phyloP scores from a whole-genome alignment of 2,113 vertebrate genomes.

The Gobio gobio region DNA sequence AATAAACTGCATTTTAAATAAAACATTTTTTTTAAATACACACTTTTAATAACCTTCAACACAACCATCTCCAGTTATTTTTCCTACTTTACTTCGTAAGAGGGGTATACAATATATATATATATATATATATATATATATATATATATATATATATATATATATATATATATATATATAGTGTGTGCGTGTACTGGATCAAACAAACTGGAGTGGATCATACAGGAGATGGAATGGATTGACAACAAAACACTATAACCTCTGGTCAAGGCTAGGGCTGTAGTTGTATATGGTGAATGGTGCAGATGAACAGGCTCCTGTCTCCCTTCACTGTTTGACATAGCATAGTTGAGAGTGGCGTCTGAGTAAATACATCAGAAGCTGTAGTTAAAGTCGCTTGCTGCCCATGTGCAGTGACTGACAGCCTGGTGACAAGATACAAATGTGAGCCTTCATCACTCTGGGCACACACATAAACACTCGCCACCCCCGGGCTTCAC shows the following conservation, averaged over 20 bases:
- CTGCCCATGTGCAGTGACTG: conserved; percentile 64
- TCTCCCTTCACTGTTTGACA: conserved; percentile 8
- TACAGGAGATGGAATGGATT: not conserved
- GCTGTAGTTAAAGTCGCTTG: conserved; percentile 58
- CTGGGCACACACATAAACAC: conserved; percentile 72
- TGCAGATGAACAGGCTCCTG: not conserved
- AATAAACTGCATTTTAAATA: not conserved
- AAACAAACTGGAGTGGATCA: not conserved
- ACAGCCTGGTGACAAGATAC: conserved; percentile 75
- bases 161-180: no score
- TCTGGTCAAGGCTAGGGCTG: not conserved
- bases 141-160: no score
- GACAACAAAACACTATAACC: not conserved
- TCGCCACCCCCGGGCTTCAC: conserved; percentile 60
- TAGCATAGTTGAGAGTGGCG: not conserved
- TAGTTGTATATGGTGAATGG: not conserved
- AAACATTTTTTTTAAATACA: not conserved
- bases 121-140: no score
- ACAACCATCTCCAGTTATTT: no score
- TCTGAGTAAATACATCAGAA: conserved; percentile 57
- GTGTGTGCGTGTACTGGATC: not conserved
- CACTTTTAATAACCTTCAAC: not conserved
- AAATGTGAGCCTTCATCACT: conserved; percentile 77
- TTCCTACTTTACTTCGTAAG: no score
- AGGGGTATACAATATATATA: no score